Evolutionary conservation across 2,888 invertebrate species (phyloP).

Genomic region (Xylota sylvarum): DNA sequence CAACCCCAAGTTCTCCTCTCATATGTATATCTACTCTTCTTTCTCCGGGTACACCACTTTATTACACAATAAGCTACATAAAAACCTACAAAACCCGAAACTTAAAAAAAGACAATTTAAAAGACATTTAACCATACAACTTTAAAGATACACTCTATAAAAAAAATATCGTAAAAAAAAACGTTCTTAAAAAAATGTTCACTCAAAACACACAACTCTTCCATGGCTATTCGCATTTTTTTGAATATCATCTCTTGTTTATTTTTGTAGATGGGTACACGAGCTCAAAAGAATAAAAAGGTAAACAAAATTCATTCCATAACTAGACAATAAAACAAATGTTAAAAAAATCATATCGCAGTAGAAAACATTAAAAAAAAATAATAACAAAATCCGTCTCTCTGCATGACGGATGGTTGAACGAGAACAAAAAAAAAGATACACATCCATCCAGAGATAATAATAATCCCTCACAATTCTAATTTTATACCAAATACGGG

Average conservation of each 20-base stretch:
- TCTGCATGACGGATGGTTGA: slow-evolving; percentile 52
- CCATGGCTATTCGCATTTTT: slow-evolving; percentile 62
- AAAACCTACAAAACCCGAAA: background rate
- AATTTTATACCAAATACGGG: slow-evolving; percentile 28
- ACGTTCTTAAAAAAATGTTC: slow-evolving; percentile 11
- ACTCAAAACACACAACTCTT: slow-evolving; percentile 37
- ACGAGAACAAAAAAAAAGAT: slow-evolving; percentile 10
- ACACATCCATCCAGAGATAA: slow-evolving; percentile 27
- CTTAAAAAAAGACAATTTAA: background rate
- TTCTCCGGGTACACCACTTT: background rate
- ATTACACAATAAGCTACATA: background rate
- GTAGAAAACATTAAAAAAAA: slow-evolving; percentile 41
- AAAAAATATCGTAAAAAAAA: slow-evolving; percentile 4
- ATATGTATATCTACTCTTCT: too few relatives aligned
- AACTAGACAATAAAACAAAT: slow-evolving; percentile 48
- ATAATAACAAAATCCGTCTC: slow-evolving; percentile 32
- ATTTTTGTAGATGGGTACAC: slow-evolving; percentile 85
- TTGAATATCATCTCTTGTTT: slow-evolving; percentile 71
- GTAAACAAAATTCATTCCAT: slow-evolving; percentile 78
- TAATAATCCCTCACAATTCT: slow-evolving; percentile 40
- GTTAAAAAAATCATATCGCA: slow-evolving; percentile 34
- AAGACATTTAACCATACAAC: background rate
- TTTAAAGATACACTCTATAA: background rate
- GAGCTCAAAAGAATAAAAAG: slow-evolving; percentile 85
- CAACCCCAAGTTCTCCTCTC: background rate